Conservation (phyloP, 2,797 vertebrate genomes). For the Myiotriccus ornatus region DNA sequence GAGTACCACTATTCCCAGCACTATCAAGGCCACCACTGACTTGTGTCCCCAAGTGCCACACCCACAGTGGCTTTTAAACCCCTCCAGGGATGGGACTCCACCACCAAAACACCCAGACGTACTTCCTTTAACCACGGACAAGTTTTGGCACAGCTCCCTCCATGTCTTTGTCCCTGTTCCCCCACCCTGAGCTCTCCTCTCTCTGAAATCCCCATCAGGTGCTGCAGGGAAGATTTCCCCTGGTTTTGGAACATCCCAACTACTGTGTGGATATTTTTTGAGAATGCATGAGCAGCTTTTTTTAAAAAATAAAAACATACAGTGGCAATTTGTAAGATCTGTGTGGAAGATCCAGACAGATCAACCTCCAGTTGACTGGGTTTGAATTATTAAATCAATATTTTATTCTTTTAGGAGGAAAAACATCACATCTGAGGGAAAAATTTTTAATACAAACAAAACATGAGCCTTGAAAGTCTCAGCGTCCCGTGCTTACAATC, state of each 20-base stretch:
- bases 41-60: neutral
- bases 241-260: rapidly evolving
- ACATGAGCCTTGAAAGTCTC: neutral
- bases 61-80: neutral
- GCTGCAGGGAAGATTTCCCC: neutral
- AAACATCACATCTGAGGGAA: neutral
- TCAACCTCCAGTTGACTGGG: neutral
- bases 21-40: neutral
- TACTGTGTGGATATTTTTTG: rapidly evolving
- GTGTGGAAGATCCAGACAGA: neutral
- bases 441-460: slow-evolving; percentile 42
- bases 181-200: rapidly evolving
- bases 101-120: rapidly evolving
- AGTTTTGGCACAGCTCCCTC: neutral
- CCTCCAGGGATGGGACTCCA: neutral
- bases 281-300: neutral
- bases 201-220: rapidly evolving
- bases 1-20: no score
- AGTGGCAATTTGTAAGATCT: neutral
- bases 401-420: neutral
- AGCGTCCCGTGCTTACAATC: neutral
- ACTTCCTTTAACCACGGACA: rapidly evolving
- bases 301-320: neutral
- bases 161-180: neutral
- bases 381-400: slow-evolving; percentile 24